Evolutionary conservation across 2,888 invertebrate genomes (phyloP), one percentile per base, ranked within the genome.

Genomic region (Drepana falcataria): DNA sequence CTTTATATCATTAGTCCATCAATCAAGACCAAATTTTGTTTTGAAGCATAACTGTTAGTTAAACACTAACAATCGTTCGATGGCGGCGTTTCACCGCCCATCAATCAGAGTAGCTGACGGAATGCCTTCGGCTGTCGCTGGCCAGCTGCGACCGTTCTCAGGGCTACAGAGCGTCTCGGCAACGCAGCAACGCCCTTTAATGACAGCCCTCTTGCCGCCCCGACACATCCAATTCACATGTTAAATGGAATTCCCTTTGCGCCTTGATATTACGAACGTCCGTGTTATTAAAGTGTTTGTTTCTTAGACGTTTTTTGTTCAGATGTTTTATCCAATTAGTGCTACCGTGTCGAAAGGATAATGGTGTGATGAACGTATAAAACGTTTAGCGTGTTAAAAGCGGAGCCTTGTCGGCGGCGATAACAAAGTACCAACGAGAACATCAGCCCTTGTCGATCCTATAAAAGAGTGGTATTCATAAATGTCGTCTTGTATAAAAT

Each of bases 271-370:
- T 87, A 85, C 75, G 76, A 80, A 71, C 80, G 79, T 79, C 81
- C 79, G 79, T 77, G 75, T 85, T 87, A 88, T 88, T 88, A 88
- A 87, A 83, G 79, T 87, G 87, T 89, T 90, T 88, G 90, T 89
- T 89, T 88, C 83, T 87, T 82, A 78, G 79, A 81, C 73, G 75
- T 85, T 88, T 87, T 86, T 87, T 82, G 78, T 85, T 77, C 79
- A 81, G 76, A 83, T 72, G 77, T 85, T 87, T 87, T 77, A 84
- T 85, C 91, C 91, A 90, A 91, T 91, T 91, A 91, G 91, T 85
- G 89, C 91, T 91, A 90, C 91, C 90, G 91, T 91, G 91, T 91
- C 90, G 90, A 91, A 91, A 90, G 88, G 87, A 88, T 91, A 90
- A 91, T 91, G 82, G 70, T 79, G 80, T 81, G 83, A 86, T 86